These are phyloP conservation scores for Chelon auratus DNA, from an alignment of 2,797 vertebrate species.

Conservation along the genomic window DNA sequence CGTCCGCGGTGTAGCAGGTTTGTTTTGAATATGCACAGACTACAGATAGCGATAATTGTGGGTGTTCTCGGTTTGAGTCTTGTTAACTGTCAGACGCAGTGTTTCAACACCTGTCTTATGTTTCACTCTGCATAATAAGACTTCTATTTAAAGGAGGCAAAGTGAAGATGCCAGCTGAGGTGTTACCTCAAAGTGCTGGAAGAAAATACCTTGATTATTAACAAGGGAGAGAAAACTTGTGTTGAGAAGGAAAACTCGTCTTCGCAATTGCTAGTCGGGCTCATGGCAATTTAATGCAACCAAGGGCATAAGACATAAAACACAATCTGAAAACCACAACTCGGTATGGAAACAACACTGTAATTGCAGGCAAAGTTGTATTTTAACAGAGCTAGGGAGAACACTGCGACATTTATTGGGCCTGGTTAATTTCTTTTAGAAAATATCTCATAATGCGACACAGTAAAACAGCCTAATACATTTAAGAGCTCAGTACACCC, in stretches of 20 bases:
- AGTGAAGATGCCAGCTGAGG: conserved; percentile 73
- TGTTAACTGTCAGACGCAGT: conserved; percentile 76
- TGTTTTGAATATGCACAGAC: conserved; percentile 72
- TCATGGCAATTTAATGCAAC: conserved; percentile 44
- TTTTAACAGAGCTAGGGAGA: conserved; percentile 33
- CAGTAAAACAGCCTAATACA: conserved; percentile 50
- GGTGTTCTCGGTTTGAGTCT: conserved; percentile 73
- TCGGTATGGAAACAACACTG: conserved; percentile 14
- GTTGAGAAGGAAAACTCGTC: conserved; percentile 27
- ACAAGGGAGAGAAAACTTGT: conserved; percentile 43
- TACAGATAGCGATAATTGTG: conserved; percentile 83
- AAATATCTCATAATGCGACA: conserved; percentile 40
- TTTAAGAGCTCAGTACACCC: conserved; percentile 59
- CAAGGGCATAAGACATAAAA: conserved; percentile 22
- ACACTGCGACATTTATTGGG: conserved; percentile 22
- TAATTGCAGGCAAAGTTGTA: conserved; percentile 23
- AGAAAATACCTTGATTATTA: conserved; percentile 73
- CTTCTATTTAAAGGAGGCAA: conserved; percentile 82
- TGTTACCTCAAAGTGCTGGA: conserved; percentile 76
- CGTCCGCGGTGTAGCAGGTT: conserved; percentile 54
- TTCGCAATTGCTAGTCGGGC: not conserved
- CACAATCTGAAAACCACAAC: conserved; percentile 17
- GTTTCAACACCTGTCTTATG: conserved; percentile 82
- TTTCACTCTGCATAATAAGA: conserved; percentile 83
- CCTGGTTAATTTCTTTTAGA: conserved; percentile 38